Conservation (phyloP, 2,113 vertebrate genomes). For the Colistium nudipinnis region DNA sequence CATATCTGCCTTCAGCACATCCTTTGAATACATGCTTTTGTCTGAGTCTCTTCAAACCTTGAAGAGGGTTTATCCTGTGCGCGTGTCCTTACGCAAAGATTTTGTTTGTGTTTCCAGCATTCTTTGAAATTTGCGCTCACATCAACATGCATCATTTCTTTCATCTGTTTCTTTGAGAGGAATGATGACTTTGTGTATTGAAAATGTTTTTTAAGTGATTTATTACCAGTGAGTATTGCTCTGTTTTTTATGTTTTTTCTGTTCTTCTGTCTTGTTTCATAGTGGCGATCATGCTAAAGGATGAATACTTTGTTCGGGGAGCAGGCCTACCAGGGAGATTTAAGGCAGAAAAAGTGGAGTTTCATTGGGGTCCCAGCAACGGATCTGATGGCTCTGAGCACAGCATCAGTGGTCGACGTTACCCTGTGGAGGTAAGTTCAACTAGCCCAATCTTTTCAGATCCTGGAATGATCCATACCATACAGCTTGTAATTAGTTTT, state of each 20-base stretch:
- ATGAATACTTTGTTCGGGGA: conserved; percentile 94
- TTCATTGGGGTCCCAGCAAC: conserved; percentile 97
- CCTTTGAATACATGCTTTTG: conserved; percentile 20
- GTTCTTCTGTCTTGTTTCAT: conserved; percentile 46
- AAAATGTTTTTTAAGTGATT: conserved; percentile 4
- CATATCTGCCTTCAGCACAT: conserved; percentile 17
- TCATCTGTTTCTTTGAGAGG: not conserved
- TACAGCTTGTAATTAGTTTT: too few relatives aligned
- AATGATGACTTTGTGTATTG: conserved; percentile 13
- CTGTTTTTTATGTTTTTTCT: conserved; percentile 27
- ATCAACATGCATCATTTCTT: not conserved
- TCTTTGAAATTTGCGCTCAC: conserved; percentile 11
- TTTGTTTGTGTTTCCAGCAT: not conserved
- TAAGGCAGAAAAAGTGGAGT: conserved; percentile 97
- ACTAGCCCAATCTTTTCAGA: not conserved
- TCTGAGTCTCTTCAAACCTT: conserved; percentile 7
- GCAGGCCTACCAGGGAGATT: conserved; percentile 92
- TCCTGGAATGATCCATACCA: too few relatives aligned
- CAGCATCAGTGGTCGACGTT: conserved; percentile 90
- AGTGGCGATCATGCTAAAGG: conserved; percentile 96
- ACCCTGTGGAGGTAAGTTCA: conserved; percentile 92
- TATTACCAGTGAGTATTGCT: conserved; percentile 3
- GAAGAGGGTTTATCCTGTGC: conserved; percentile 13
- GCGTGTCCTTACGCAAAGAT: not conserved
- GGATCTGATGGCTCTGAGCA: conserved; percentile 94